These are phyloP conservation scores for Pampusana beccarii DNA, from an alignment of 2,113 vertebrate genomes.

Conservation along the genomic window DNA sequence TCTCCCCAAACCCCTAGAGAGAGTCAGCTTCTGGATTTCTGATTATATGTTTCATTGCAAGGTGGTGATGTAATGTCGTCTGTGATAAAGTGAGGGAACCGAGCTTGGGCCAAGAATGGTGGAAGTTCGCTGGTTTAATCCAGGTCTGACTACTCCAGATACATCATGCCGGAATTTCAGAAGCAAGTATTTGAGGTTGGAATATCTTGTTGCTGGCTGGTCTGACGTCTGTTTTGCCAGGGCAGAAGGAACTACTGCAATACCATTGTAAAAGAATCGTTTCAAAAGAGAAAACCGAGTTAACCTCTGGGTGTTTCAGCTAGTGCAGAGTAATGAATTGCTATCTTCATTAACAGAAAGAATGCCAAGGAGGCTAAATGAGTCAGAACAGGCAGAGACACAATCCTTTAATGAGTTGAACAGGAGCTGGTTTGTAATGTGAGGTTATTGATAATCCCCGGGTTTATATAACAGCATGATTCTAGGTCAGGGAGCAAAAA, in stretches of 20 bases:
- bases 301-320: slow-evolving; percentile 63
- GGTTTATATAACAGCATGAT: slow-evolving; percentile 64
- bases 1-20: slow-evolving; percentile 55
- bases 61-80: slow-evolving; percentile 48
- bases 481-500: slow-evolving; percentile 70
- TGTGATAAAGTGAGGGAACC: slow-evolving; percentile 43
- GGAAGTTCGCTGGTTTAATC: slow-evolving; percentile 60
- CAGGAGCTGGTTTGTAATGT: slow-evolving; percentile 67
- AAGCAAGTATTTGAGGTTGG: slow-evolving; percentile 63
- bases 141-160: slow-evolving; percentile 41
- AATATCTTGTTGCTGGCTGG: slow-evolving; percentile 57
- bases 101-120: slow-evolving; percentile 18
- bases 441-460: slow-evolving; percentile 68
- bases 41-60: slow-evolving; percentile 68
- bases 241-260: slow-evolving; percentile 56
- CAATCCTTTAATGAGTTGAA: slow-evolving; percentile 61
- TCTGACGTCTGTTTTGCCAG: slow-evolving; percentile 27
- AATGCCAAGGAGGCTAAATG: slow-evolving; percentile 44
- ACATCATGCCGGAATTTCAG: slow-evolving; percentile 53
- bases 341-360: slow-evolving; percentile 57
- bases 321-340: slow-evolving; percentile 41
- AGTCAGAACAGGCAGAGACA: slow-evolving; percentile 68
- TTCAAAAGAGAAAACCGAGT: slow-evolving; percentile 61
- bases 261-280: slow-evolving; percentile 15
- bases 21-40: slow-evolving; percentile 64